A percentile compares a stretch with the other conserved stretches of the same genome.
Evolutionary conservation across 2,113 vertebrate species (phyloP).

Genomic region (Polyodon spathula): DNA sequence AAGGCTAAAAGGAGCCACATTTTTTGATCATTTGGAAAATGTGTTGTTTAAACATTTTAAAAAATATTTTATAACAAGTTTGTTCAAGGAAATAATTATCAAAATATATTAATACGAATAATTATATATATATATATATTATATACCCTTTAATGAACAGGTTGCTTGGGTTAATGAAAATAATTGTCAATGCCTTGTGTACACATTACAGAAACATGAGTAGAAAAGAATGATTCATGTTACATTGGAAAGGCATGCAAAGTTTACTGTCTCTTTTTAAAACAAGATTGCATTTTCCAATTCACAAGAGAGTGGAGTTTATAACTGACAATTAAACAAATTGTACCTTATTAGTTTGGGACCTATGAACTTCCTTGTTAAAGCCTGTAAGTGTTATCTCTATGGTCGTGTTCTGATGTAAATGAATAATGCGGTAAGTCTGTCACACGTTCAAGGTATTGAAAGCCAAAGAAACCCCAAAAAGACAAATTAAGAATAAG

Average conservation of each 20-base stretch:
- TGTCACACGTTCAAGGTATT: too few species aligned
- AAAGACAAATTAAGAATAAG: too few species aligned
- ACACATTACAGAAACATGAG: background rate
- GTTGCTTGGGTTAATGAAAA: background rate
- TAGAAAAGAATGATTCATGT: constrained; percentile 30
- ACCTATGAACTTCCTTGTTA: background rate
- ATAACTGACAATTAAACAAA: constrained; percentile 32
- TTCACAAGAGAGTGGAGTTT: constrained; percentile 20
- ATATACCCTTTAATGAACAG: background rate
- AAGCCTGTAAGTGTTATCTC: background rate
- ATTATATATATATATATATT: background rate
- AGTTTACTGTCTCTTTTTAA: constrained; percentile 25
- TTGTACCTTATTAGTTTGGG: constrained; percentile 29
- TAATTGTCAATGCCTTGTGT: background rate
- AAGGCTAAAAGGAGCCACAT: too few species aligned
- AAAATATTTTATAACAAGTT: too few species aligned
- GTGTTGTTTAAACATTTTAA: too few species aligned
- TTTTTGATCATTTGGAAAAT: too few species aligned
- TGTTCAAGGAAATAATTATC: too few species aligned
- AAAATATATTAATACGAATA: too few species aligned
- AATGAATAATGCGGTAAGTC: background rate
- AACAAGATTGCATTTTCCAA: constrained; percentile 23
- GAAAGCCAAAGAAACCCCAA: too few species aligned
- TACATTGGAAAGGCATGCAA: constrained; percentile 31
- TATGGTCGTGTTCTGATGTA: background rate